Percentiles rank a stretch among this genome's conserved stretches.
Conservation (phyloP, 1,140 invertebrate species). For the Megathymus violae region DNA sequence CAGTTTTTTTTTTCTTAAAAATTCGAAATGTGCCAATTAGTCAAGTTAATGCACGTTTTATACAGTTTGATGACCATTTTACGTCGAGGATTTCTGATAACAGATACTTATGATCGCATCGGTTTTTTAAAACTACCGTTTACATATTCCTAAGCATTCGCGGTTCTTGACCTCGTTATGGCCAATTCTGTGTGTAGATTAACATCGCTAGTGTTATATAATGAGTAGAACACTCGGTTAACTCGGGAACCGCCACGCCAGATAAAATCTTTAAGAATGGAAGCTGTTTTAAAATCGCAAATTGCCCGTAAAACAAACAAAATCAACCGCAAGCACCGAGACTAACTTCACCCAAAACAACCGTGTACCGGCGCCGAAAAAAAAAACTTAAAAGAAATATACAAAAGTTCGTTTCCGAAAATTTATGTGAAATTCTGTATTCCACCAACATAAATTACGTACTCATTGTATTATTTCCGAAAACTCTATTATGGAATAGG, state of each 20-base stretch:
- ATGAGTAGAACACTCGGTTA: slow-evolving; percentile 72
- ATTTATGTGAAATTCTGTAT: slow-evolving; percentile 73
- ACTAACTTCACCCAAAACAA: slow-evolving; percentile 69
- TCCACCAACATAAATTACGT: slow-evolving; percentile 76
- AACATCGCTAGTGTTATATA: slow-evolving; percentile 63
- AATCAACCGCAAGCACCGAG: slow-evolving; percentile 63
- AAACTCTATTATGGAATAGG: slow-evolving; percentile 77
- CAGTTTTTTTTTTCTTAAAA: slow-evolving; percentile 37
- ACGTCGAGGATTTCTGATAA: slow-evolving; percentile 55
- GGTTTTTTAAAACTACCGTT: slow-evolving; percentile 57
- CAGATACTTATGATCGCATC: slow-evolving; percentile 57
- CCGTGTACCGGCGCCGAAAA: slow-evolving; percentile 45
- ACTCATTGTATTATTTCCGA: slow-evolving; percentile 80
- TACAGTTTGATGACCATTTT: slow-evolving; percentile 48
- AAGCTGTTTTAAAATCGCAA: slow-evolving; percentile 62
- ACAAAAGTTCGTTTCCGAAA: slow-evolving; percentile 72
- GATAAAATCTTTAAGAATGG: slow-evolving; percentile 53
- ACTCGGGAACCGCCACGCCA: slow-evolving; percentile 42
- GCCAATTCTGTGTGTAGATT: slow-evolving; percentile 68
- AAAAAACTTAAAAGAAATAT: slow-evolving; percentile 50
- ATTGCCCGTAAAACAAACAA: slow-evolving; percentile 79
- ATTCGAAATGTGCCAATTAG: slow-evolving; percentile 48
- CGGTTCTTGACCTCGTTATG: slow-evolving; percentile 72
- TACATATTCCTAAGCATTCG: slow-evolving; percentile 70
- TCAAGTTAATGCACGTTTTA: no score